phyloP scores from a whole-genome alignment of 2,888 invertebrate genomes.

The Crocallis elinguaria region DNA sequence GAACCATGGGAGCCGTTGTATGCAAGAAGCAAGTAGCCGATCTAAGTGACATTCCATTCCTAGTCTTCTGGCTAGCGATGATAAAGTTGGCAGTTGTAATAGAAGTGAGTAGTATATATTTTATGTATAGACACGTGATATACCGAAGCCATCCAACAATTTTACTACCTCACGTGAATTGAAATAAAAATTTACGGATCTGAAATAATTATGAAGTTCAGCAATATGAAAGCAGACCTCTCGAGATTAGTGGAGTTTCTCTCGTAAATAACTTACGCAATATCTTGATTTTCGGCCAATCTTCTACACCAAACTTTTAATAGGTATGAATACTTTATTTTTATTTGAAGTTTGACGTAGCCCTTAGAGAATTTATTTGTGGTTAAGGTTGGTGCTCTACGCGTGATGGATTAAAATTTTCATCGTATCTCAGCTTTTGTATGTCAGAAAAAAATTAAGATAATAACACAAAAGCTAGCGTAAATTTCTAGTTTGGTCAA shows the following conservation, averaged over 20 bases:
- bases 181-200: constrained; percentile 29
- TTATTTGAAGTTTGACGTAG: constrained; percentile 33
- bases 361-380: constrained; percentile 29
- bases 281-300: constrained; percentile 43
- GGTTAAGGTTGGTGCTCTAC: neutral
- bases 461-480: neutral
- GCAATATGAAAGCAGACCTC: constrained; percentile 31
- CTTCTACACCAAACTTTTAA: constrained; percentile 45
- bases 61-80: too few species aligned
- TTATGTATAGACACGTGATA: neutral
- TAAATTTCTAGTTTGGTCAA: too few species aligned
- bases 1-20: too few species aligned
- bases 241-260: constrained; percentile 33
- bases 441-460: neutral
- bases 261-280: constrained; percentile 42
- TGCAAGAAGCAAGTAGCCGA: too few species aligned
- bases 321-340: constrained; percentile 45
- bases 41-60: too few species aligned
- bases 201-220: constrained; percentile 32
- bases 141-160: neutral
- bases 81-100: too few species aligned
- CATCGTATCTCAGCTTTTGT: neutral
- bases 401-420: constrained; percentile 21
- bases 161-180: constrained; percentile 12
- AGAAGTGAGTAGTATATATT: neutral